A percentile compares a stretch with the other conserved stretches of the same genome.
phyloP scores from a whole-genome alignment of 2,888 invertebrate species.

The Cataglyphis altisquamis region DNA sequence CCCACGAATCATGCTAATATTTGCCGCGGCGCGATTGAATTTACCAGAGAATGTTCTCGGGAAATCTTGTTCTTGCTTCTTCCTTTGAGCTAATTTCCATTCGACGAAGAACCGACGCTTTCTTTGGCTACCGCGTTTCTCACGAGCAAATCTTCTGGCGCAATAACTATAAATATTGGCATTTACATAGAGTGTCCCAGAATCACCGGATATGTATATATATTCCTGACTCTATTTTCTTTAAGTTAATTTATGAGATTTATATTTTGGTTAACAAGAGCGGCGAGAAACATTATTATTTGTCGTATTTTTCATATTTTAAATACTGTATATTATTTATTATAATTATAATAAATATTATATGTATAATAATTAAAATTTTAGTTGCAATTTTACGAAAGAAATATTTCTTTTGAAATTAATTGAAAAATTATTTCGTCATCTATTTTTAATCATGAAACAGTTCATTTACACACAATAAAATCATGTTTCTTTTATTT shows the following conservation, averaged over 20 bases:
- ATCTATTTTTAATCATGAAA: neutral
- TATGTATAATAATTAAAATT: neutral
- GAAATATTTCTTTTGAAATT: neutral
- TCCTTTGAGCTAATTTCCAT: conserved; percentile 29
- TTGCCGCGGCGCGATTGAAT: conserved; percentile 27
- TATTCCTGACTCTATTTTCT: neutral
- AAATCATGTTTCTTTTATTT: neutral
- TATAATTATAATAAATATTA: too few relatives aligned
- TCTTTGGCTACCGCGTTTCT: conserved; percentile 36
- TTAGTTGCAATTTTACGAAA: neutral
- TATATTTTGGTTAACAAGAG: neutral
- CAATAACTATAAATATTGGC: conserved; percentile 48
- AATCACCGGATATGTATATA: neutral
- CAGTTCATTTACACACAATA: neutral
- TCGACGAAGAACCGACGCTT: conserved; percentile 39
- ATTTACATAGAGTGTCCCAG: neutral
- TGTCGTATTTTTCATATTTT: too few relatives aligned
- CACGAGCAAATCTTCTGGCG: neutral
- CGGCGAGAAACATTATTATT: neutral
- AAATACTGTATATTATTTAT: neutral
- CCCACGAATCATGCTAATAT: conserved; percentile 36
- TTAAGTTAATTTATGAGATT: neutral
- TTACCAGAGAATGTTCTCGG: neutral
- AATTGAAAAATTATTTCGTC: neutral
- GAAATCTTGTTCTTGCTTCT: conserved; percentile 1